A percentile compares a stretch with the other conserved stretches of the same genome.
Evolutionary conservation across 1,140 invertebrate species (phyloP).

Genomic region (Calliopsis andreniformis): DNA sequence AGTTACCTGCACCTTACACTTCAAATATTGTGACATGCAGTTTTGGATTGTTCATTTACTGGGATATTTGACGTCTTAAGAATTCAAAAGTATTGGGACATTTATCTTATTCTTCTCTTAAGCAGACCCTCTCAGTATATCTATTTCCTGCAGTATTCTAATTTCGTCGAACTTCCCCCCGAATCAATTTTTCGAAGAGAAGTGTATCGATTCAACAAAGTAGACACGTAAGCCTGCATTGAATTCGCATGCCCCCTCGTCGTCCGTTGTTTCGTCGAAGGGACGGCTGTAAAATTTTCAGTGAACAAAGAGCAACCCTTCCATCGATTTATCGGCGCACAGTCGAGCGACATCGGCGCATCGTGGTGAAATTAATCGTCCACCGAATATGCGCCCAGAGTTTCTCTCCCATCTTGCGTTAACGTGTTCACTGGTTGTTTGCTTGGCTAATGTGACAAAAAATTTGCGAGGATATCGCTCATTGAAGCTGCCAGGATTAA

Average conservation of each 20-base stretch:
- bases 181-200: slow-evolving; percentile 14
- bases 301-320: not conserved
- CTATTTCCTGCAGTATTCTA: not conserved
- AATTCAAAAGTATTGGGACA: too few relatives aligned
- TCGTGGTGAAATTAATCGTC: not conserved
- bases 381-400: not conserved
- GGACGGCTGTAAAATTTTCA: not conserved
- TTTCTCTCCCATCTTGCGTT: not conserved
- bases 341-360: not conserved
- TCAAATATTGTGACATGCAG: too few relatives aligned
- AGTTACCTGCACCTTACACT: too few relatives aligned
- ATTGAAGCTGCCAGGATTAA: slow-evolving; percentile 3
- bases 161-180: not conserved
- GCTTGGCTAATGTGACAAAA: not conserved
- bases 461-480: not conserved
- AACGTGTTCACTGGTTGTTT: not conserved
- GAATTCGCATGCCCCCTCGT: not conserved
- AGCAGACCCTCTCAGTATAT: not conserved
- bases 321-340: not conserved
- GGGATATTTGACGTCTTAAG: too few relatives aligned
- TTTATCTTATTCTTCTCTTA: too few relatives aligned
- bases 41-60: too few relatives aligned
- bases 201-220: slow-evolving; percentile 3
- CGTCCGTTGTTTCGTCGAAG: not conserved
- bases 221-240: not conserved